A percentile compares a stretch with the other conserved stretches of the same genome.
Evolutionary conservation across 2,113 vertebrate species (phyloP).

Genomic region (Hippocampus comes): DNA sequence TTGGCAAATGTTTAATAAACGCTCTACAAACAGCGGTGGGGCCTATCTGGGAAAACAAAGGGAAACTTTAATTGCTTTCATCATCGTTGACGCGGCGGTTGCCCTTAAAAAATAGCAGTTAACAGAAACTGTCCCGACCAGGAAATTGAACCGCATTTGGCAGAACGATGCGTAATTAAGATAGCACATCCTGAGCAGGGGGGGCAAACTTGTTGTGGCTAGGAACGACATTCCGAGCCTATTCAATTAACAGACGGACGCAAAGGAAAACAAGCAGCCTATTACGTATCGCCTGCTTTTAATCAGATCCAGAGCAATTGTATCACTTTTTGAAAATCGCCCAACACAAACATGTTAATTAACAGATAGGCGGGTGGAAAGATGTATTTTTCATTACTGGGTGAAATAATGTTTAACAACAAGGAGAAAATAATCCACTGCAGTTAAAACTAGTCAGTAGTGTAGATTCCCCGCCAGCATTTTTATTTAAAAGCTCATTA

Average conservation of each 20-base stretch:
- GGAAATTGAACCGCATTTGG: conserved; percentile 82
- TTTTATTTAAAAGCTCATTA: conserved; percentile 76
- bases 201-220: conserved; percentile 69
- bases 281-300: conserved; percentile 77
- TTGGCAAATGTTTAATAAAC: conserved; percentile 94
- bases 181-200: conserved; percentile 69
- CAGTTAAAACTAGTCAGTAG: conserved; percentile 67
- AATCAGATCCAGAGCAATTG: conserved; percentile 75
- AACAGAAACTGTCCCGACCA: conserved; percentile 83
- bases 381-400: conserved; percentile 72
- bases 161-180: conserved; percentile 78
- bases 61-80: conserved; percentile 99
- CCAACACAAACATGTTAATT: conserved; percentile 74
- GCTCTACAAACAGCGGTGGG: conserved; percentile 82
- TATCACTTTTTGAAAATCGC: conserved; percentile 70
- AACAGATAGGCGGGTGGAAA: conserved; percentile 75
- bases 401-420: conserved; percentile 72
- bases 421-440: conserved; percentile 61
- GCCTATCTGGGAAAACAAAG: conserved; percentile 89
- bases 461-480: conserved; percentile 71
- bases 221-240: conserved; percentile 71
- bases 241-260: conserved; percentile 78
- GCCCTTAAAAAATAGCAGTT: conserved; percentile 87
- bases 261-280: conserved; percentile 73
- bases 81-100: conserved; percentile 91